phyloP scores from a whole-genome alignment of 1,140 invertebrate species.

The Colletes latitarsis region DNA sequence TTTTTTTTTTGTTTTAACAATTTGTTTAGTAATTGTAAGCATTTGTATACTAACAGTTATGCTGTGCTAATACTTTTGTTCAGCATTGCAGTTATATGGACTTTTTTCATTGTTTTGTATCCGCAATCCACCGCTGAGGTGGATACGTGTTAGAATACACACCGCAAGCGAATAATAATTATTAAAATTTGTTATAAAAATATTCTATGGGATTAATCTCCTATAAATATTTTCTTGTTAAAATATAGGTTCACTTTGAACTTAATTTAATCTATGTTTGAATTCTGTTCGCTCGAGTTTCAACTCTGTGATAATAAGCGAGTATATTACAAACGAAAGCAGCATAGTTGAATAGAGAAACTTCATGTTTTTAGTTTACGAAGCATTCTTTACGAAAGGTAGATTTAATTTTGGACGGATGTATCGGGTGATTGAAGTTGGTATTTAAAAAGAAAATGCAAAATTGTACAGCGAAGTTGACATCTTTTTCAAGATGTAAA shows the following conservation, averaged over 20 bases:
- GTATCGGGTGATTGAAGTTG: neutral
- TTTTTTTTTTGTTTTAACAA: too few species aligned
- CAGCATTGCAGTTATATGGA: too few species aligned
- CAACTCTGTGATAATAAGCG: slow-evolving; percentile 8
- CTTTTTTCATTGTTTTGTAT: too few species aligned
- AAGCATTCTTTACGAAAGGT: neutral
- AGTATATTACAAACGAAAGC: slow-evolving; percentile 4
- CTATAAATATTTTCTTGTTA: neutral
- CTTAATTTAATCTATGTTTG: neutral
- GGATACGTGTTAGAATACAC: too few species aligned
- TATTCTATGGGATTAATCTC: slow-evolving; percentile 1
- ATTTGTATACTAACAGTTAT: too few species aligned
- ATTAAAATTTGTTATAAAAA: neutral
- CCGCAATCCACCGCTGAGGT: too few species aligned
- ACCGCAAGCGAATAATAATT: too few species aligned
- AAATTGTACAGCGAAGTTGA: neutral
- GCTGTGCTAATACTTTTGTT: too few species aligned
- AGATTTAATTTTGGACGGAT: neutral
- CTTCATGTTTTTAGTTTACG: neutral
- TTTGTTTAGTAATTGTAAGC: too few species aligned
- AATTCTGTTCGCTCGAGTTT: neutral
- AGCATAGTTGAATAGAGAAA: neutral
- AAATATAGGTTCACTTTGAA: neutral
- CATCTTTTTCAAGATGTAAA: slow-evolving; percentile 3
- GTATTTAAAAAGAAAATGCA: neutral